Percentiles rank a stretch among this genome's conserved stretches.
Evolutionary conservation across 2,797 vertebrate species (phyloP).

Genomic region (Lacerta viridis): DNA sequence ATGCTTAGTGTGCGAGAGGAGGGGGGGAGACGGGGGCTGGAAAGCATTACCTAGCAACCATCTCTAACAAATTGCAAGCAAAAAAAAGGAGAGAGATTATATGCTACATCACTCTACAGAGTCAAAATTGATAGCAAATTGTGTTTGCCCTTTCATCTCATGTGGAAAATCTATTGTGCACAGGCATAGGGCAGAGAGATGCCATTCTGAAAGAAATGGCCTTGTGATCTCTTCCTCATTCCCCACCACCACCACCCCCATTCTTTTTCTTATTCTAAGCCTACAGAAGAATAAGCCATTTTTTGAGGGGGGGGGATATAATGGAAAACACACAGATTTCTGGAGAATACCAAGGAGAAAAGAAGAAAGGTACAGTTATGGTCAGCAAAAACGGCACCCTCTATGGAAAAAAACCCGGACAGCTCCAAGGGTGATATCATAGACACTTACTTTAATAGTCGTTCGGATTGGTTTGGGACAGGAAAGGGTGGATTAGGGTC

Average conservation of each 20-base stretch:
- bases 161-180: slow-evolving; percentile 65
- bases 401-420: neutral
- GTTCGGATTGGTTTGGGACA: neutral
- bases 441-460: slow-evolving; percentile 19
- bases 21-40: neutral
- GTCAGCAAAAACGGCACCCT: neutral
- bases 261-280: slow-evolving; percentile 10
- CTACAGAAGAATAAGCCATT: slow-evolving; percentile 37
- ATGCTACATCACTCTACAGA: slow-evolving; percentile 53
- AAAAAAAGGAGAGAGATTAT: slow-evolving; percentile 65
- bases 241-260: neutral
- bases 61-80: slow-evolving; percentile 70
- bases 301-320: neutral
- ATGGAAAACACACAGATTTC: neutral
- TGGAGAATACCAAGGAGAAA: neutral
- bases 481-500: neutral
- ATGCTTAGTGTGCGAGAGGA: slow-evolving; percentile 49
- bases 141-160: slow-evolving; percentile 66
- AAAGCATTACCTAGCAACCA: slow-evolving; percentile 78
- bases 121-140: slow-evolving; percentile 68
- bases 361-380: neutral
- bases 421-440: neutral
- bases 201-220: slow-evolving; percentile 29
- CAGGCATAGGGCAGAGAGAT: slow-evolving; percentile 48
- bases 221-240: slow-evolving; percentile 20